Evolutionary conservation across 2,113 vertebrate species (phyloP).

Genomic region (Crypturellus undulatus): DNA sequence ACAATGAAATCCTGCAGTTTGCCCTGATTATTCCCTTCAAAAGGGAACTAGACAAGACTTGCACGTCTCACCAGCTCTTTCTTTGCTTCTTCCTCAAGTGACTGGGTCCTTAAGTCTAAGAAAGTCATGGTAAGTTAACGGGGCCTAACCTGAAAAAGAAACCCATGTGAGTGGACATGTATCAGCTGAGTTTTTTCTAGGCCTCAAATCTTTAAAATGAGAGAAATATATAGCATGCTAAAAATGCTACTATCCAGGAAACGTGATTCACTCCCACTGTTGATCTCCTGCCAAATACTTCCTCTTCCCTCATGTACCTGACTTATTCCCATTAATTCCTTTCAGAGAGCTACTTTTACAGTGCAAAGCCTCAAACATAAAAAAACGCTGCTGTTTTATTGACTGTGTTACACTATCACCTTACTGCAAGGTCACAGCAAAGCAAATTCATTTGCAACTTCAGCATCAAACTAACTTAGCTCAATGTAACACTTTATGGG

Average conservation of each 20-base stretch:
- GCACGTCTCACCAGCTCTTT: neutral
- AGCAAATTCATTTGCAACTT: neutral
- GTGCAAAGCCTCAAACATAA: neutral
- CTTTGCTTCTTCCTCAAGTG: neutral
- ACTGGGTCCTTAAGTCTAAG: neutral
- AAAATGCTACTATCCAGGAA: neutral
- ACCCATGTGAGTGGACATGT: neutral
- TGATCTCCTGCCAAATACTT: neutral
- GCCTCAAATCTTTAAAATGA: neutral
- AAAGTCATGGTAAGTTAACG: neutral
- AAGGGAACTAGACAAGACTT: neutral
- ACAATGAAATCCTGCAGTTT: neutral
- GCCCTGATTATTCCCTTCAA: neutral
- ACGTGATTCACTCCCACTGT: neutral
- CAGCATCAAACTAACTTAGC: neutral
- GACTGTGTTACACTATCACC: rapidly evolving
- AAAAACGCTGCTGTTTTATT: neutral
- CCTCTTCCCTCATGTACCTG: neutral
- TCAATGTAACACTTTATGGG: neutral
- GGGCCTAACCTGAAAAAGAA: neutral
- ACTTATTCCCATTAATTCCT: neutral
- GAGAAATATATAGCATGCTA: neutral
- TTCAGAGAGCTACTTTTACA: neutral
- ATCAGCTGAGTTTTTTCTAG: neutral
- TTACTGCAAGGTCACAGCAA: neutral